Evolutionary conservation across 1,140 invertebrate genomes (phyloP), one percentile per base, ranked within the genome.

Genomic region (Musca vetustissima): DNA sequence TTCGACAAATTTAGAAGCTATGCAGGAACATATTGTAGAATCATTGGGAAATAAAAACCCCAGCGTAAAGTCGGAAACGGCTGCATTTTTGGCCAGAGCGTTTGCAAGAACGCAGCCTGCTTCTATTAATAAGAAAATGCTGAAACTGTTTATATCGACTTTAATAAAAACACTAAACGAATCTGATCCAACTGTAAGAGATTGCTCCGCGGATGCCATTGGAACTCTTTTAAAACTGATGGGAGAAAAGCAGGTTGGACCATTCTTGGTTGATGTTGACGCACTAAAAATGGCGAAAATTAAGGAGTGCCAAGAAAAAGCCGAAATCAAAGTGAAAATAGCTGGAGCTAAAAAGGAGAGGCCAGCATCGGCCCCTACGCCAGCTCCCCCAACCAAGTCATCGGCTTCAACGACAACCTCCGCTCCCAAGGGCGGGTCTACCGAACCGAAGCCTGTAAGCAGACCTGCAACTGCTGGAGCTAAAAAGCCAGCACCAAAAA

Each of bases 1-100:
- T 13, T 89, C 90, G 90, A 93, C 92, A 32, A 92, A 85, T 68
- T 85, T 99, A 6, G 97, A 98, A 84, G 84, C 88, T 1, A 92
- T 98, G 74, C 87, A 92, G 73, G 96, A 98, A 81, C 93, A 96
- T 74, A 84, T 91, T 17, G 73, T 93, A 1, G 91, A 91, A 70
- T 91, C 94, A 0, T 86, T 99, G 48, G 91, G 92, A 25, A 97
- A 97, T 82, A 98, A 99, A 84, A 98, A 98, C 85, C 97, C 97
- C 0, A 89, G 88, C 13, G 94, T 99, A 1, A 98, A 97, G 83
- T 88, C 93, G 0, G 97, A 99, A 85, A 96, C 94, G 3, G 90
- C 93, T 1, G 79, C 89, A n/a, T 99, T 98, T 82, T 79, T 99
- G 55, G 87, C 93, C 0, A 86, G 97, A 68, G 91, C 91, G 47